These are phyloP conservation scores for Brenthis ino DNA, from an alignment of 2,888 invertebrate species.

Conservation along the genomic window DNA sequence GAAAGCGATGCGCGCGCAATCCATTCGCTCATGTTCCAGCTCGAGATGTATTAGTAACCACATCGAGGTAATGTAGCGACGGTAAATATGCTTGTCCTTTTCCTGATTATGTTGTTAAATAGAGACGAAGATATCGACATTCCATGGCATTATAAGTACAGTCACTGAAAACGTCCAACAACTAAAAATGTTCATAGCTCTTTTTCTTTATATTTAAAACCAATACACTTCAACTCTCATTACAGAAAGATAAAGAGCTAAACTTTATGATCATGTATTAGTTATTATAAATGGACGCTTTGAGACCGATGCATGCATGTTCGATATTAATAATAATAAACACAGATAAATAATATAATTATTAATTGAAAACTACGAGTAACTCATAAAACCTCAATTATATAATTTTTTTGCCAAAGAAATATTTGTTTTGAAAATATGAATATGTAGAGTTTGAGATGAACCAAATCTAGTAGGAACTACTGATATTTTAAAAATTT, in stretches of 20 bases:
- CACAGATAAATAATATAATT: too few species aligned
- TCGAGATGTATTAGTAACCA: conserved; percentile 52
- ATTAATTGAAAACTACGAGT: too few species aligned
- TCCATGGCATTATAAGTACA: neutral
- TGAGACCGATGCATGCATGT: too few species aligned
- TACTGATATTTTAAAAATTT: neutral
- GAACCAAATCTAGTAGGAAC: conserved; percentile 21
- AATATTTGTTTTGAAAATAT: neutral
- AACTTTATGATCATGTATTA: too few species aligned
- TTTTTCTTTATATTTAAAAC: too few species aligned
- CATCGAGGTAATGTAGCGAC: conserved; percentile 33
- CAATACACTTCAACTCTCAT: too few species aligned
- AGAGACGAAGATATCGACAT: conserved; percentile 26
- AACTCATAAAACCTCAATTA: too few species aligned
- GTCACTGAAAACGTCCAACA: neutral
- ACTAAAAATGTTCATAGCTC: too few species aligned
- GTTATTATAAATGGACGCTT: too few species aligned
- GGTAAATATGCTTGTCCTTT: conserved; percentile 29
- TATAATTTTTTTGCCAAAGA: neutral
- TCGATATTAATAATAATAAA: too few species aligned
- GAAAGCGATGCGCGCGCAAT: conserved; percentile 75
- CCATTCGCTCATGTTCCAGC: conserved; percentile 55
- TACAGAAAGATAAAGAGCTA: too few species aligned
- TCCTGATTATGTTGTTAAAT: conserved; percentile 5
- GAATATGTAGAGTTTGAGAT: conserved; percentile 11